These are phyloP conservation scores for Adrianichthys oophorus DNA, from an alignment of 2,797 vertebrate species.

Conservation along the genomic window DNA sequence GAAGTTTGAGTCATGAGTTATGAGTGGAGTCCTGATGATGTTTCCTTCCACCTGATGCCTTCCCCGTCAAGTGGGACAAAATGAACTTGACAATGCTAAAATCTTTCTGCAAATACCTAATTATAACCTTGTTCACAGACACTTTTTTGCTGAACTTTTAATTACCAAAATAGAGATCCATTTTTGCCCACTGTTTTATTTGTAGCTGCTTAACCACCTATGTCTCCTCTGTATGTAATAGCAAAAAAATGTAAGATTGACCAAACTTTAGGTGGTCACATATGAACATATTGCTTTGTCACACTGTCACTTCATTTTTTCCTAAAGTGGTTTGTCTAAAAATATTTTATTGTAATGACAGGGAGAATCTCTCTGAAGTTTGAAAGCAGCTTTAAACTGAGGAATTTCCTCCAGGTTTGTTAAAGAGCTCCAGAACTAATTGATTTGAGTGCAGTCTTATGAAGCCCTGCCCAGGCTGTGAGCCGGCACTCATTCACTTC, in stretches of 20 bases:
- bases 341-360: conserved; percentile 33
- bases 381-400: conserved; percentile 1
- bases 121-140: conserved; percentile 65
- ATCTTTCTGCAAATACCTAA: conserved; percentile 69
- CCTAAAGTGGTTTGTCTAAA: conserved; percentile 19
- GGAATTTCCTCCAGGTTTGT: not conserved
- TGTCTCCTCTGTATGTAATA: conserved; percentile 72
- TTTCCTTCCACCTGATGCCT: too few relatives aligned
- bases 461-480: conserved; percentile 25
- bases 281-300: conserved; percentile 15
- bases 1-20: too few relatives aligned
- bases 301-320: conserved; percentile 19
- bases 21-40: too few relatives aligned
- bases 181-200: conserved; percentile 76
- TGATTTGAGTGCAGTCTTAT: conserved; percentile 20
- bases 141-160: conserved; percentile 70
- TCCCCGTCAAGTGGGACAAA: too few relatives aligned
- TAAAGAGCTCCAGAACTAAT: not conserved
- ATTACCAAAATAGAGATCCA: conserved; percentile 73
- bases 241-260: conserved; percentile 58
- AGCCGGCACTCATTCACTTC: conserved; percentile 33
- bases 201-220: conserved; percentile 67
- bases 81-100: conserved; percentile 45
- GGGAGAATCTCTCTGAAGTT: conserved; percentile 17
- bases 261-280: conserved; percentile 4